Evolutionary conservation across 2,113 vertebrate species (phyloP), one percentile per base, ranked within the genome.

Genomic region (Anguilla rostrata): DNA sequence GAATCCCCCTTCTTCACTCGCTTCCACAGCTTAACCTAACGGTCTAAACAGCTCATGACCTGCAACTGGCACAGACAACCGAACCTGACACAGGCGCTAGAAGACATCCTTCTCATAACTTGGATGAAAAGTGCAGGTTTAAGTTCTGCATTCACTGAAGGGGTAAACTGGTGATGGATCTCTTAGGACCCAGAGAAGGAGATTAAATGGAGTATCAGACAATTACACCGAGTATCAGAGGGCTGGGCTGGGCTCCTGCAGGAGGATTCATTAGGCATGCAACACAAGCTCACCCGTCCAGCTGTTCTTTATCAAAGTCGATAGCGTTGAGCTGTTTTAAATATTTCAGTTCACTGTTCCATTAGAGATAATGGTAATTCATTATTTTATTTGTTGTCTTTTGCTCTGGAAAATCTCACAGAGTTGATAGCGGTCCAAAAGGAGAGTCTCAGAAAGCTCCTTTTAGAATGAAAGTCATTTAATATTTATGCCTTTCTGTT

Each of bases 251-350:
- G 2, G 43, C 53, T 29, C 7, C 71, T 79, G n/a, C 43, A 46
- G 84, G 46, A 22, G 4, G 75, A 85, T 56, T 71, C 7, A 78
- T 85, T 78, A 85, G 40, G 16, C 20, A 22, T 78, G 84, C 15
- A 78, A 29, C 71, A 14, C 84, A 15, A 46, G 41, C 71, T 56
- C 78, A n/a, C 41, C 84, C 78, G 66, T 34, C 41, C 84, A 78
- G 75, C 66, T 41, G 3, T 16, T 75, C 71, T 75, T 49, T 29
- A 84, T 85, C 29, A 85, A 79, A 85, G 84, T 26, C n/a, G n/a
- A 29, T 34, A 75, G 26, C 26, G 71, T n/a, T 6, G n/a, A 75
- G 71, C n/a, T 75, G 71, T 29, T 75, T 75, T 75, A 1, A 75
- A 75, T 34, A 75, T 75, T 75, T 75, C 71, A 75, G 71, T 75